Conservation (phyloP, 2,888 invertebrate genomes). For the Apeira syringaria region DNA sequence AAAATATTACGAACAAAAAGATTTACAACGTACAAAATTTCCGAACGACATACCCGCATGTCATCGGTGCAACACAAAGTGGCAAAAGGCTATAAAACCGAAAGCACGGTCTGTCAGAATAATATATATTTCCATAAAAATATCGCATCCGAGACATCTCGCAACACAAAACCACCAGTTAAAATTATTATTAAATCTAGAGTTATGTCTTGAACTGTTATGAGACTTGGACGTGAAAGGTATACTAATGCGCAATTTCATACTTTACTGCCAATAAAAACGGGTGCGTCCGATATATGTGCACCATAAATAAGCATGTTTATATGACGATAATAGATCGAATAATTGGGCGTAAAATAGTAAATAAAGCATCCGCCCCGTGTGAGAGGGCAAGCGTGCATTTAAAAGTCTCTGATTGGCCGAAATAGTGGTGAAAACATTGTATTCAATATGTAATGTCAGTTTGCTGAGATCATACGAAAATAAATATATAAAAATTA, state of each 20-base stretch:
- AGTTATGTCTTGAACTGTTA: conserved; percentile 65
- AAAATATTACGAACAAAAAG: conserved; percentile 21
- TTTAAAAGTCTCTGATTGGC: conserved; percentile 50
- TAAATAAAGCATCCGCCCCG: conserved; percentile 52
- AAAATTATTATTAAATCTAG: conserved; percentile 62
- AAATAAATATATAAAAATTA: too few species aligned
- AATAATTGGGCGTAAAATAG: conserved; percentile 72
- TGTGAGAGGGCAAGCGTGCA: conserved; percentile 40
- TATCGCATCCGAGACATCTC: conserved; percentile 57
- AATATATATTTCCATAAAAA: conserved; percentile 71
- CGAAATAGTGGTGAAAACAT: conserved; percentile 38
- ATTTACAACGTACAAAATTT: conserved; percentile 15
- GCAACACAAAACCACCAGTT: conserved; percentile 61
- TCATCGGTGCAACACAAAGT: conserved; percentile 53
- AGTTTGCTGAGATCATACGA: conserved; percentile 6
- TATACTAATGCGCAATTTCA: conserved; percentile 75
- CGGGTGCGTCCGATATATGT: conserved; percentile 45
- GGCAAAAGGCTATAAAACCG: conserved; percentile 63
- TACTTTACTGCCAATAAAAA: conserved; percentile 77
- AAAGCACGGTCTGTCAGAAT: conserved; percentile 52
- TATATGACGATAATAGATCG: conserved; percentile 69
- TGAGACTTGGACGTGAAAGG: conserved; percentile 69
- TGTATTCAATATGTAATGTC: conserved; percentile 39
- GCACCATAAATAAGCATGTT: conserved; percentile 66
- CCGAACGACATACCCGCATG: conserved; percentile 34